Evolutionary conservation across 2,888 invertebrate species (phyloP).

Genomic region (Antheraea yamamai): DNA sequence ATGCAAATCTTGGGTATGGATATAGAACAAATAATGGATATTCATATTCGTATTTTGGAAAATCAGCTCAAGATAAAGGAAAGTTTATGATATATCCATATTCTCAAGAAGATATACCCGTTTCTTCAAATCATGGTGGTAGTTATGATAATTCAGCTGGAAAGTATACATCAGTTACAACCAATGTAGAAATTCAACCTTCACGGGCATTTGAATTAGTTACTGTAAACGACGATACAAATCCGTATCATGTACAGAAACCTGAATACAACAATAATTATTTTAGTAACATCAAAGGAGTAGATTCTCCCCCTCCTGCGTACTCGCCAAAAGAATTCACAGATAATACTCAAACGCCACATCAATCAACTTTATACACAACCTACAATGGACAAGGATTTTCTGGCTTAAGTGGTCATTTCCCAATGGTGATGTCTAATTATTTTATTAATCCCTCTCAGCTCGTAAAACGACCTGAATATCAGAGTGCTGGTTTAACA

Average conservation of each 20-base stretch:
- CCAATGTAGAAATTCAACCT: conserved; percentile 81
- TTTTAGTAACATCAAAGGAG: conserved; percentile 44
- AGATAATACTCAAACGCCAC: conserved; percentile 24
- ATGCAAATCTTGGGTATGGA: conserved; percentile 87
- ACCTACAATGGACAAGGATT: conserved; percentile 75
- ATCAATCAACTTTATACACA: conserved; percentile 67
- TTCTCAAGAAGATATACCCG: conserved; percentile 85
- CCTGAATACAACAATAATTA: conserved; percentile 39
- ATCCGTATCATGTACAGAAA: conserved; percentile 51
- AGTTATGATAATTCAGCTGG: conserved; percentile 40
- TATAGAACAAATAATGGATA: conserved; percentile 80
- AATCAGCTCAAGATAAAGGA: conserved; percentile 67
- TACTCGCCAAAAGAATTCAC: conserved; percentile 31
- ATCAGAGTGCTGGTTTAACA: conserved; percentile 76
- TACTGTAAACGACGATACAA: conserved; percentile 59
- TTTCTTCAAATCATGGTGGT: conserved; percentile 38
- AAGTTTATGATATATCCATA: conserved; percentile 87
- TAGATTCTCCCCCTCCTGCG: conserved; percentile 48
- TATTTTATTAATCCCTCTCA: conserved; percentile 74
- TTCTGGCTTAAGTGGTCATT: conserved; percentile 70
- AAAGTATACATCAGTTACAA: conserved; percentile 42
- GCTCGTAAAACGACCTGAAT: conserved; percentile 69
- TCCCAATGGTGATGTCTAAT: conserved; percentile 74
- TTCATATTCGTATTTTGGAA: conserved; percentile 76
- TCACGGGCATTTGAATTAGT: conserved; percentile 81